These are phyloP conservation scores for Lacerta bilineata DNA, from an alignment of 2,797 vertebrate genomes.

Conservation along the genomic window DNA sequence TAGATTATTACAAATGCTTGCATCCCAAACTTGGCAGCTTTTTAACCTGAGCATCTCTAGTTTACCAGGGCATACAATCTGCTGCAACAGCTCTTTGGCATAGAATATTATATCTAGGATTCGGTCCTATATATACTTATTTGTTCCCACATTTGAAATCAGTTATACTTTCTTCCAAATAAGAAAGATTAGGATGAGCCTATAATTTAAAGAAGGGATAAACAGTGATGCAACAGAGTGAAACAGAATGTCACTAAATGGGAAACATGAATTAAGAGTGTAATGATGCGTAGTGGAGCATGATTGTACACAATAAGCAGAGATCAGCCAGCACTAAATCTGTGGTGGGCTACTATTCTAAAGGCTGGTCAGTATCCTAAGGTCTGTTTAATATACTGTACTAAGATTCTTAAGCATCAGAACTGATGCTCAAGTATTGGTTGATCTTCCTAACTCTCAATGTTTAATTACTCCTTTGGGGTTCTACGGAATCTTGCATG, in stretches of 20 bases:
- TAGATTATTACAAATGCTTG: neutral
- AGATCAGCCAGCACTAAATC: neutral
- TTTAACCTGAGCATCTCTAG: neutral
- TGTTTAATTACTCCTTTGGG: neutral
- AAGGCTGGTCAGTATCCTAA: neutral
- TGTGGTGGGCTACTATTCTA: neutral
- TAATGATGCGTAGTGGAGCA: neutral
- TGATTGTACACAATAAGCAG: neutral
- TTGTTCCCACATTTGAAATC: neutral
- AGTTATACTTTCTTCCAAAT: neutral
- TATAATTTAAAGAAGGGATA: neutral
- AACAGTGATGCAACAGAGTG: neutral
- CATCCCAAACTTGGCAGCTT: neutral
- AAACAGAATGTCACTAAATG: neutral
- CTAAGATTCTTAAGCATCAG: neutral
- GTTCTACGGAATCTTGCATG: neutral
- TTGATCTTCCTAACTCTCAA: neutral
- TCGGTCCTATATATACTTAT: neutral
- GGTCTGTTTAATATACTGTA: too few species aligned
- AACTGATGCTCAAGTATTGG: neutral
- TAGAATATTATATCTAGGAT: neutral
- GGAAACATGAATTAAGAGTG: neutral
- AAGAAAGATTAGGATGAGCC: neutral
- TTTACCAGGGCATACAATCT: neutral
- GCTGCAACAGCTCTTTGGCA: neutral